phyloP scores from a whole-genome alignment of 1,140 invertebrate genomes.

The Maconellicoccus hirsutus region DNA sequence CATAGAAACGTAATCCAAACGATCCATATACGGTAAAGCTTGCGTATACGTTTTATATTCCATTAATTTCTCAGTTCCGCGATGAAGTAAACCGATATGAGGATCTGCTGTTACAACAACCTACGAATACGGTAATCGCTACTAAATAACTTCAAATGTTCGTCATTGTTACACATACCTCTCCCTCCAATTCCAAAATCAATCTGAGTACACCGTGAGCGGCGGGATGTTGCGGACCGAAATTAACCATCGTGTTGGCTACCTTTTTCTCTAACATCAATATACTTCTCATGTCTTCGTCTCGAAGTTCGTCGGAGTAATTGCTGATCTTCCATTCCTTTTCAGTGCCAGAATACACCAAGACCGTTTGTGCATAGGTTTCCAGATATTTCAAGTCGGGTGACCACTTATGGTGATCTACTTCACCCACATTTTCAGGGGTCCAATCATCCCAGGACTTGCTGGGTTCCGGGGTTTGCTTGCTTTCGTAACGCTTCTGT shows the following conservation, averaged over 20 bases:
- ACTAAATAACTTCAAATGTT: neutral
- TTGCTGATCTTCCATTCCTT: neutral
- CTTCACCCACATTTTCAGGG: neutral
- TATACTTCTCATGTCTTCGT: neutral
- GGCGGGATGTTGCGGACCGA: slow-evolving; percentile 97
- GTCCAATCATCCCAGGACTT: neutral
- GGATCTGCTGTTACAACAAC: slow-evolving; percentile 78
- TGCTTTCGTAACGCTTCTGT: neutral
- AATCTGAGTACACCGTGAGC: slow-evolving; percentile 94
- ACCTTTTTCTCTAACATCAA: slow-evolving; percentile 53
- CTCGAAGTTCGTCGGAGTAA: neutral
- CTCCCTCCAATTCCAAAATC: slow-evolving; percentile 89
- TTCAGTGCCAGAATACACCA: neutral
- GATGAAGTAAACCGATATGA: slow-evolving; percentile 93
- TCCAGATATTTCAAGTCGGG: slow-evolving; percentile 27
- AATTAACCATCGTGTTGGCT: slow-evolving; percentile 80
- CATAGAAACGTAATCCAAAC: slow-evolving; percentile 99
- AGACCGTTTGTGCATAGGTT: slow-evolving; percentile 29
- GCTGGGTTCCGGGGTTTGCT: neutral
- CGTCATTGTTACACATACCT: slow-evolving; percentile 43
- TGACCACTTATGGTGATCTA: neutral
- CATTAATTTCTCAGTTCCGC: slow-evolving; percentile 95
- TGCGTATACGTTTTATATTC: slow-evolving; percentile 98
- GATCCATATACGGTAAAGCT: slow-evolving; percentile 94
- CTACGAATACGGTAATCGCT: slow-evolving; percentile 37